Evolutionary conservation across 2,113 vertebrate species (phyloP), one percentile per base, ranked within the genome.

Genomic region (Columba livia): DNA sequence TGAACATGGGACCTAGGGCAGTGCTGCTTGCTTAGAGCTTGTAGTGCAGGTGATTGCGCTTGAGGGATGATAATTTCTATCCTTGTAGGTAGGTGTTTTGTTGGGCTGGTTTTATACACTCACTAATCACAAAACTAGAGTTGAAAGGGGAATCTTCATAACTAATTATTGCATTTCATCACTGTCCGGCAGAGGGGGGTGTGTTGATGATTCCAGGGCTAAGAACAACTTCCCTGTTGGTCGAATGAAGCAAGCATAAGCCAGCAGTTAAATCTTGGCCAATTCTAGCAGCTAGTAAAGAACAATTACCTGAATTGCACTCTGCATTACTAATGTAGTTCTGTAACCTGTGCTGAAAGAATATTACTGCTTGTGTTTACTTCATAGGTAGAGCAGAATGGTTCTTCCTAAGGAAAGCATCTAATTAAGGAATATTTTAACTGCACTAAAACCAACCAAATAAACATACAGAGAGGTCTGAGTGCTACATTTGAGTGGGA

Each of bases 111-210:
- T 77, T 36, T 36, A 6, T 12, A 51, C 58, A 18, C 28, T 58
- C 12, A 0, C 26, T 65, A 1, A 2, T 42, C 65, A 47, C 10
- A 32, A n/a, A 85, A 10, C 4, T 11, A 3, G 58, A 36, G 4
- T 2, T 10, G 32, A 56, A 62, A 42, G 26, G 50, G 18, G 54
- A n/a, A 40, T 48, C 17, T 79, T 19, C 23, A 10, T 42, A 5
- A 40, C 11, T 18, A 5, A 11, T 0, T 9, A 8, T 23, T 7
- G 0, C 10, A 5, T 32, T 40, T 42, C 24, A 11, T 15, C 31
- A 6, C 23, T 77, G 80, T 19, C 93, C 95, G 12, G 94, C 86
- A 97, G 96, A 91, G 95, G 86, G 94, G 44, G 18, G 16, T 10
- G 53, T 29, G 51, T 56, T 12, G 19, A n/a, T 23, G 53, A 32